Evolutionary conservation across 2,113 vertebrate species (phyloP), one percentile per base, ranked within the genome.

Genomic region (Rhineura floridana): DNA sequence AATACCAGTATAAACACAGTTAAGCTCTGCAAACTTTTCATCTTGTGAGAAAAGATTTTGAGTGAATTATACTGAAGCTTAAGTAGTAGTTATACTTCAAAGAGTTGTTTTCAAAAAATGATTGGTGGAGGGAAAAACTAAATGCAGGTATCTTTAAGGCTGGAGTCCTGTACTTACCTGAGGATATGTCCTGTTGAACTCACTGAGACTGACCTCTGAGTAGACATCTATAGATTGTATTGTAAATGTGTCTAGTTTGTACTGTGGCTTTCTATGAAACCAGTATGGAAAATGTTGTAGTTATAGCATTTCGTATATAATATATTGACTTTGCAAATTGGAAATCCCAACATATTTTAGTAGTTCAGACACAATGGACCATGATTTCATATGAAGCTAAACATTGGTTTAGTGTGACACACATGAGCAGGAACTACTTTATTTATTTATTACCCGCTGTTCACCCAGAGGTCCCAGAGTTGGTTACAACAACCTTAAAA

Each of bases 21-120:
- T 94, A 91, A 93, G 93, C 73, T 94, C 91, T 94, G 88, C 84
- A 92, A 77, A 90, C 91, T 77, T 87, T 94, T 91, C 73, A 80
- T 93, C 88, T 94, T 82, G 55, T 84, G 89, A 92, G 87, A 91
- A 91, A 95, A 93, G 84, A 44, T 77, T 91, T 95, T 93, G 78
- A 84, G 67, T 92, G 89, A 91, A 79, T 62, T 92, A 83, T 83
- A 76, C 13, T 76, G 83, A 91, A 85, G 50, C 91, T 92, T 75
- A 90, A 87, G 42, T 94, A 91, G 83, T 94, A 87, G 28, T 91
- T 94, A 73, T 0, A 93, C 28, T 83, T 89, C 65, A 77, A 91
- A 63, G 70, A 77, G 87, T 90, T 91, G 88, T 1, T 89, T 88
- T 90, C 69, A 91, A 82, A 89, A 77, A 83, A 28, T 83, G 59